Evolutionary conservation across 1,140 invertebrate genomes (phyloP).

Genomic region (Drosophila punjabiensis): DNA sequence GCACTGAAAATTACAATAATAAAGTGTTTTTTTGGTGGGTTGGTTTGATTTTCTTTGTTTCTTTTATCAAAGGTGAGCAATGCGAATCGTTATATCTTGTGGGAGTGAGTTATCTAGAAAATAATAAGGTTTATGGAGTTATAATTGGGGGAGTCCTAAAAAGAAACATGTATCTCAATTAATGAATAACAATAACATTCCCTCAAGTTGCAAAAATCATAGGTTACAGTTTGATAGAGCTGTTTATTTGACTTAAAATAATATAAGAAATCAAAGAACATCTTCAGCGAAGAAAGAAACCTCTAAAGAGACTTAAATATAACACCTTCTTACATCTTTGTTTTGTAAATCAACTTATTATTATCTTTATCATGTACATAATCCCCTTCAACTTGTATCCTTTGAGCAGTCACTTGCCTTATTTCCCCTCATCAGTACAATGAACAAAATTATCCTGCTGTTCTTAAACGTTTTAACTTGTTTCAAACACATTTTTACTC

Average conservation of each 20-base stretch:
- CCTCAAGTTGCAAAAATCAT: neutral
- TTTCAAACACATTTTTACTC: neutral
- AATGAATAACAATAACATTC: neutral
- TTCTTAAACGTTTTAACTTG: neutral
- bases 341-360: neutral
- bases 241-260: rapidly evolving
- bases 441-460: neutral
- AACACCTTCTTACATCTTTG: neutral
- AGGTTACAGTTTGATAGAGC: neutral
- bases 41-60: constrained; percentile 27
- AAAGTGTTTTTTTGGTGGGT: constrained; percentile 16
- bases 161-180: neutral
- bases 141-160: neutral
- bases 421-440: neutral
- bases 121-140: neutral
- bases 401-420: neutral
- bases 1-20: constrained; percentile 37
- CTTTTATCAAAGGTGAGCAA: constrained; percentile 12
- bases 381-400: neutral
- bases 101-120: neutral
- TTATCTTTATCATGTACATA: neutral
- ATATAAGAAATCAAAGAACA: too few species aligned
- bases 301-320: too few species aligned
- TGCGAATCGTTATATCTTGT: neutral
- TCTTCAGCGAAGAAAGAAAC: too few species aligned